Conservation (phyloP, 2,888 invertebrate species). For the Baronia brevicornis region DNA sequence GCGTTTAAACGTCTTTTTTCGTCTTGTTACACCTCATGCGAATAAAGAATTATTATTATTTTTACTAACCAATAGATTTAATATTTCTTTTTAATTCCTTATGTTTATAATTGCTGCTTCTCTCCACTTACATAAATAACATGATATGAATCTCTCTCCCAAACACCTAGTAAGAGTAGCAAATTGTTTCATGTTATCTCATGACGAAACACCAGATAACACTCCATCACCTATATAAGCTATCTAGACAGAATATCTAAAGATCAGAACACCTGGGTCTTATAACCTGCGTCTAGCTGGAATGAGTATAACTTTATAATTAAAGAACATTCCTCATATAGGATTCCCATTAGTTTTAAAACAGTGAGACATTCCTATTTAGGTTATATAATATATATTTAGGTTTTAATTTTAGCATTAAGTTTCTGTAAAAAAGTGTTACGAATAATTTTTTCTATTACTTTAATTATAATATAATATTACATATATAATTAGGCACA, state of each 20-base stretch:
- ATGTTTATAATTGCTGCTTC: conserved; percentile 8
- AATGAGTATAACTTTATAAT: conserved; percentile 12
- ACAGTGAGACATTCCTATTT: conserved; percentile 2
- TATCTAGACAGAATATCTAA: conserved; percentile 12
- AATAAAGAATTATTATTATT: too few relatives aligned
- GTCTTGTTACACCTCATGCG: too few relatives aligned
- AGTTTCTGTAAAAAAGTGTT: too few relatives aligned
- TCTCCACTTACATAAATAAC: conserved; percentile 9
- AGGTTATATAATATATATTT: too few relatives aligned
- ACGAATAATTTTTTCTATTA: too few relatives aligned
- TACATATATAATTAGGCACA: too few relatives aligned
- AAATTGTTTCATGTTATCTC: conserved; percentile 13
- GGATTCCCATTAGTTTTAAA: background rate
- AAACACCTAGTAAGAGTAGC: conserved; percentile 5
- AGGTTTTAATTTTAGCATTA: too few relatives aligned
- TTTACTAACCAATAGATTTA: too few relatives aligned
- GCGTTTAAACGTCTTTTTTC: too few relatives aligned
- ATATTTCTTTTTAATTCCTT: conserved; percentile 13
- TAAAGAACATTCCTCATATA: conserved; percentile 4
- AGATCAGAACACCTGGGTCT: too few relatives aligned
- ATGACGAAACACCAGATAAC: conserved; percentile 6
- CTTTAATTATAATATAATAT: too few relatives aligned
- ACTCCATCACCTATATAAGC: conserved; percentile 9
- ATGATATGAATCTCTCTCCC: conserved; percentile 6
- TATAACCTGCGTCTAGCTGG: background rate